phyloP scores from a whole-genome alignment of 2,797 vertebrate genomes.

The Octomys mimax region DNA sequence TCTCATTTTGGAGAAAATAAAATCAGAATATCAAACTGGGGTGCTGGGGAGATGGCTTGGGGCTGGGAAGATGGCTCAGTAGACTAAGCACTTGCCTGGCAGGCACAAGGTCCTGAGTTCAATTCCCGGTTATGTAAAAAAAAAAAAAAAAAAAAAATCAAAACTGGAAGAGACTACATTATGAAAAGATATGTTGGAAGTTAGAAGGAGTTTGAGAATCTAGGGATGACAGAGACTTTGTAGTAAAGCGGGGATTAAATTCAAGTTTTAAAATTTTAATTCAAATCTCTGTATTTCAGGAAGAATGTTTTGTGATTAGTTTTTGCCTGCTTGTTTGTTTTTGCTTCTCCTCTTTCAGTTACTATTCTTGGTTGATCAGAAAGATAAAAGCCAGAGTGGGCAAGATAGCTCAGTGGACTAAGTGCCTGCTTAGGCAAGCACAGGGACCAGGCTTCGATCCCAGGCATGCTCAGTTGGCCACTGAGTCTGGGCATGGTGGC shows the following conservation, averaged over 20 bases:
- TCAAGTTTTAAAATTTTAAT: neutral
- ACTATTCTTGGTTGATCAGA: neutral
- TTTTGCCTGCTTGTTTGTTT: neutral
- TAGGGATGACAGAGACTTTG: neutral
- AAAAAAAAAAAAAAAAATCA: neutral
- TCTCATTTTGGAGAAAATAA: constrained; percentile 2
- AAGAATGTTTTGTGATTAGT: neutral
- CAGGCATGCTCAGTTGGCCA: too few relatives aligned
- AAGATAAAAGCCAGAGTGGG: neutral
- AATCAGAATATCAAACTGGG: neutral
- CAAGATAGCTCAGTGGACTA: too few relatives aligned
- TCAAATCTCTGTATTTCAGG: neutral
- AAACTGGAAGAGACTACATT: neutral
- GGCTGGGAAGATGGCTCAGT: too few relatives aligned
- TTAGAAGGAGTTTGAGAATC: neutral
- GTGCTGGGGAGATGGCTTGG: too few relatives aligned
- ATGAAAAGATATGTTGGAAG: neutral
- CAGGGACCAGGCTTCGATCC: too few relatives aligned
- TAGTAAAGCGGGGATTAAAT: neutral
- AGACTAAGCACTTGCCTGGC: too few relatives aligned
- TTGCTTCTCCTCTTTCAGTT: neutral
- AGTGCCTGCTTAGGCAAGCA: too few relatives aligned
- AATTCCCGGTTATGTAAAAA: too few relatives aligned
- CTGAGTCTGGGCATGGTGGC: too few relatives aligned
- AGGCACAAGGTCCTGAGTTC: too few relatives aligned